These are phyloP conservation scores for Falcunculus frontatus DNA, from an alignment of 2,113 vertebrate genomes.

Conservation along the genomic window DNA sequence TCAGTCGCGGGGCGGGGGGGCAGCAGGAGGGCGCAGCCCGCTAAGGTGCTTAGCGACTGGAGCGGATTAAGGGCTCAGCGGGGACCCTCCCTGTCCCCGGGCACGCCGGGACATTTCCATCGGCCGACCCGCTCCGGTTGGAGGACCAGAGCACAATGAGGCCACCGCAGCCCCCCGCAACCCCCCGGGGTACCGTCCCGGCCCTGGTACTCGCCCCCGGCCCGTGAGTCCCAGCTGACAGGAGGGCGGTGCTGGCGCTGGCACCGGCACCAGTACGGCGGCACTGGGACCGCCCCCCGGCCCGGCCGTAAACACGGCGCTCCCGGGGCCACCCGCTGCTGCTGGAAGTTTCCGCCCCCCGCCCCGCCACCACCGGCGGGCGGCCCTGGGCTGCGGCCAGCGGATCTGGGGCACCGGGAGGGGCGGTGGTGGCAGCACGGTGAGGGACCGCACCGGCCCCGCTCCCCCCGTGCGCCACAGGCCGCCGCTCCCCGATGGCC, in stretches of 20 bases:
- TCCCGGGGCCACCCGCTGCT: background rate
- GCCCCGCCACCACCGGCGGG: no score
- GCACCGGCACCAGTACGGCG: background rate
- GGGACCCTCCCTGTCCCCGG: background rate
- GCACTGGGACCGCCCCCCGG: background rate
- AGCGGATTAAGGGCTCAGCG: constrained; percentile 26
- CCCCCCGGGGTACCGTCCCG: background rate
- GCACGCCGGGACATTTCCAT: background rate
- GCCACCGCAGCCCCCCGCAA: background rate
- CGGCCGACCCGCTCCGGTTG: background rate
- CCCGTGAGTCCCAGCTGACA: background rate
- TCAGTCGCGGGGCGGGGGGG: background rate
- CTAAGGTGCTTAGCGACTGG: constrained; percentile 21
- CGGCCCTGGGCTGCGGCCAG: no score
- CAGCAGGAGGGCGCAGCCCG: background rate
- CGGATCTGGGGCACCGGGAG: no score
- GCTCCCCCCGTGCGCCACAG: no score
- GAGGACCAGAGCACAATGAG: background rate
- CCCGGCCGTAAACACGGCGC: constrained; percentile 9
- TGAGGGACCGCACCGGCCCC: no score
- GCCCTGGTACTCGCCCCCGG: background rate
- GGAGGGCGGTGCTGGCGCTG: background rate
- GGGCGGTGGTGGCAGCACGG: no score
- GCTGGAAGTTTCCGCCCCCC: background rate
- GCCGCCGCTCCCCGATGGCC: no score